Conservation (phyloP, 1,140 invertebrate species). For the Apis dorsata region DNA sequence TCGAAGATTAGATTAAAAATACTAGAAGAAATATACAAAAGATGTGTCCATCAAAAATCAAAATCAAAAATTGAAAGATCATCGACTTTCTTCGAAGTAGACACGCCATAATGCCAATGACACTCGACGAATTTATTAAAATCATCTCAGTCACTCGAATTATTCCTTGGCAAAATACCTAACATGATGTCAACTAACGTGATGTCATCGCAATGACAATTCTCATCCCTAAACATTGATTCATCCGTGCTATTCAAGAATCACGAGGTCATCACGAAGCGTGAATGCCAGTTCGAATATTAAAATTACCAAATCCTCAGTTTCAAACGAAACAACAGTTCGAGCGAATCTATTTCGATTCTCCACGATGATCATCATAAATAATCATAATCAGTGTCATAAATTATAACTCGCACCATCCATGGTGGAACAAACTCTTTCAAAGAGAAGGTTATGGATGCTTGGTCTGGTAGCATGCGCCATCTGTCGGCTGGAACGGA, state of each 20-base stretch:
- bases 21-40: neutral
- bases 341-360: neutral
- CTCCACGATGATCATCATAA: no score
- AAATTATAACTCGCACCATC: no score
- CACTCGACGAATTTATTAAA: neutral
- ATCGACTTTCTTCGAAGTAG: neutral
- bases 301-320: neutral
- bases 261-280: neutral
- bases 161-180: constrained; percentile 22
- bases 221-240: constrained; percentile 16
- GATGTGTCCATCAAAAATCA: neutral
- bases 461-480: constrained; percentile 2
- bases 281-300: neutral
- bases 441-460: neutral
- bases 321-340: neutral
- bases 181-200: neutral
- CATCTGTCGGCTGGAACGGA: constrained; percentile 37
- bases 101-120: neutral
- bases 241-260: constrained; percentile 35
- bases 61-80: neutral
- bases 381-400: no score
- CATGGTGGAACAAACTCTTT: no score
- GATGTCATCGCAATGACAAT: constrained; percentile 41
- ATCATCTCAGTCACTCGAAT: neutral
- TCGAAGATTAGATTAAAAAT: neutral